phyloP scores from a whole-genome alignment of 2,797 vertebrate species.

The Sebastes trivittatus region DNA sequence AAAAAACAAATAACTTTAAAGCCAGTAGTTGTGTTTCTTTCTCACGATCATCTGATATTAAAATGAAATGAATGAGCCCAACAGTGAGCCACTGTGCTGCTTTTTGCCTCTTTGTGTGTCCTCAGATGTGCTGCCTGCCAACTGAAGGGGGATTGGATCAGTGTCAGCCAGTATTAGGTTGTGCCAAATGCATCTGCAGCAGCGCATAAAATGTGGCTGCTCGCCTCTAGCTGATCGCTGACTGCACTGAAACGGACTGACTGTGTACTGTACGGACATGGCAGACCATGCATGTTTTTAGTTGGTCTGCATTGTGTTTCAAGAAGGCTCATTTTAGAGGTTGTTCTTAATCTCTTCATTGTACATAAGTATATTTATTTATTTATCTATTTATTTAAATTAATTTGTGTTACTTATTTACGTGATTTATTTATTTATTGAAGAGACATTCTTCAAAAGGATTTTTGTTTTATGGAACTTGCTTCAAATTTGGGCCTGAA shows the following conservation, averaged over 20 bases:
- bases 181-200: conserved; percentile 65
- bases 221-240: conserved; percentile 14
- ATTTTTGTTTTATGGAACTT: conserved; percentile 35
- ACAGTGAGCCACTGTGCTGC: conserved; percentile 12
- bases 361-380: conserved; percentile 79
- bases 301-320: conserved; percentile 47
- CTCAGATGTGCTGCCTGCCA: conserved; percentile 38
- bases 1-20: background rate
- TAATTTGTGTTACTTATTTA: conserved; percentile 59
- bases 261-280: conserved; percentile 5
- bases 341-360: conserved; percentile 61
- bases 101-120: conserved; percentile 31
- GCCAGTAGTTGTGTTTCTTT: background rate
- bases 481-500: conserved; percentile 41
- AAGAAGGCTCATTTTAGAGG: conserved; percentile 25
- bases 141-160: background rate
- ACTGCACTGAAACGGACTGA: conserved; percentile 3
- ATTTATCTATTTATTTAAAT: conserved; percentile 73
- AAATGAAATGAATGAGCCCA: background rate
- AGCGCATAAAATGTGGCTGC: conserved; percentile 20
- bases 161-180: conserved; percentile 42
- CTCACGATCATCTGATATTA: background rate
- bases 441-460: conserved; percentile 28
- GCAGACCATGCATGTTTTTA: conserved; percentile 61
- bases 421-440: conserved; percentile 67